phyloP scores from a whole-genome alignment of 2,888 invertebrate genomes.

The Pyralis farinalis region DNA sequence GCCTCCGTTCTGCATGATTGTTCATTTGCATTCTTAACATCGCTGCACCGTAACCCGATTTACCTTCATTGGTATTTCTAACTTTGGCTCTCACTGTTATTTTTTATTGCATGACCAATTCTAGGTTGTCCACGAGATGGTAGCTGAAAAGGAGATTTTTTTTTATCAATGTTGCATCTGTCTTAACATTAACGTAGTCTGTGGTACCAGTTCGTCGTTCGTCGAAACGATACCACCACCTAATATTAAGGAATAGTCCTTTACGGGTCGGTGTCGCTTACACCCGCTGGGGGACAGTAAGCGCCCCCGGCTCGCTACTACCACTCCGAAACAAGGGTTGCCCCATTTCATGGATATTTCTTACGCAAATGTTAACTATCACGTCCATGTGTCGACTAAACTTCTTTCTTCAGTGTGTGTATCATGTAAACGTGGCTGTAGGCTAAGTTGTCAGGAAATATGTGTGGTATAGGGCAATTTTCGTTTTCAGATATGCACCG shows the following conservation, averaged over 20 bases:
- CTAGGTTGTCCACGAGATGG: slow-evolving; percentile 60
- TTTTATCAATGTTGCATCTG: slow-evolving; percentile 47
- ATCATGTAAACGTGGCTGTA: slow-evolving; percentile 56
- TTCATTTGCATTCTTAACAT: slow-evolving; percentile 75
- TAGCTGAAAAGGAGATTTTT: slow-evolving; percentile 41
- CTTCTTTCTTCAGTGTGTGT: slow-evolving; percentile 74
- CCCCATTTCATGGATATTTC: slow-evolving; percentile 80
- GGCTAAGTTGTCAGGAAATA: slow-evolving; percentile 72
- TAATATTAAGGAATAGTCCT: slow-evolving; percentile 55
- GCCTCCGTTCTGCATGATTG: slow-evolving; percentile 76
- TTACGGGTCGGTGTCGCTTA: slow-evolving; percentile 47
- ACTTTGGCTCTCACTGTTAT: slow-evolving; percentile 57
- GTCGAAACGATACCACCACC: slow-evolving; percentile 39
- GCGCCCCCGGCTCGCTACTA: slow-evolving; percentile 45
- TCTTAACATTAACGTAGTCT: slow-evolving; percentile 44
- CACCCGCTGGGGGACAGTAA: slow-evolving; percentile 31
- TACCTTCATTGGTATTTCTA: slow-evolving; percentile 66
- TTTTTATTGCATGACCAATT: slow-evolving; percentile 68
- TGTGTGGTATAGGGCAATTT: slow-evolving; percentile 81
- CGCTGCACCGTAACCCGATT: slow-evolving; percentile 73
- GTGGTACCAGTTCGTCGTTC: slow-evolving; percentile 41
- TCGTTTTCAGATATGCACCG: slow-evolving; percentile 81
- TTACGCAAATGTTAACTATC: slow-evolving; percentile 72
- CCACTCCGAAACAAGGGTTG: slow-evolving; percentile 77
- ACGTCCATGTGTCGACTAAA: slow-evolving; percentile 76